Conservation (phyloP, 2,888 invertebrate genomes). For the Cryptus armator region DNA sequence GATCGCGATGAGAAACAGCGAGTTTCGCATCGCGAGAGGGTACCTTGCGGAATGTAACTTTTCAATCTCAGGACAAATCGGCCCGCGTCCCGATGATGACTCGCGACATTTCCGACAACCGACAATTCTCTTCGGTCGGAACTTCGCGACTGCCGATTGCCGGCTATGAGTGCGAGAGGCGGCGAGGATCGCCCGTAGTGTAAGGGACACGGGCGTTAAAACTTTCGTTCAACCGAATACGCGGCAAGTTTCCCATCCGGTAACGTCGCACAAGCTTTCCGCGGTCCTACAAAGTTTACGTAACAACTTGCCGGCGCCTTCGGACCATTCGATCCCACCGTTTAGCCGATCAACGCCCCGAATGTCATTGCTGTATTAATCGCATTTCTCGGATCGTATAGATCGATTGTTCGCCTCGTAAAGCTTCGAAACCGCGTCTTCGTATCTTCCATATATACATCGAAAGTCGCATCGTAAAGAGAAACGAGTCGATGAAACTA, state of each 20-base stretch:
- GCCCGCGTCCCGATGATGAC: slow-evolving; percentile 43
- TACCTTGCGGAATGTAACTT: slow-evolving; percentile 39
- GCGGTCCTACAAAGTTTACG: slow-evolving; percentile 43
- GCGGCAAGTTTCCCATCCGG: slow-evolving; percentile 29
- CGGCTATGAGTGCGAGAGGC: slow-evolving; percentile 39
- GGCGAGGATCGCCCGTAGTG: background rate
- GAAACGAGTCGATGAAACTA: too few species aligned
- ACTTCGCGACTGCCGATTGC: slow-evolving; percentile 64
- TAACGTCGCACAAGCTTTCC: background rate
- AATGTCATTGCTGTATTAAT: slow-evolving; percentile 25
- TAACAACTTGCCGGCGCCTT: slow-evolving; percentile 30
- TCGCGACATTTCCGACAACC: slow-evolving; percentile 59
- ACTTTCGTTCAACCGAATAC: slow-evolving; percentile 53
- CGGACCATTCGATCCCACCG: background rate
- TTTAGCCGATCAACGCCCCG: slow-evolving; percentile 33
- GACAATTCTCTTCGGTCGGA: slow-evolving; percentile 48
- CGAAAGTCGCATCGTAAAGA: too few species aligned
- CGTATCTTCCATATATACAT: background rate
- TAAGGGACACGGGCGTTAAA: slow-evolving; percentile 52
- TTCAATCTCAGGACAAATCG: slow-evolving; percentile 48
- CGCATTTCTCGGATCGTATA: slow-evolving; percentile 28
- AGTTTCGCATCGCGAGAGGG: background rate
- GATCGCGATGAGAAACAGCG: too few species aligned
- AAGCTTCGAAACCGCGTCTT: background rate
- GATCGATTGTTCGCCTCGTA: background rate